Evolutionary conservation across 2,113 vertebrate species (phyloP).

Genomic region (Steatornis caripensis): DNA sequence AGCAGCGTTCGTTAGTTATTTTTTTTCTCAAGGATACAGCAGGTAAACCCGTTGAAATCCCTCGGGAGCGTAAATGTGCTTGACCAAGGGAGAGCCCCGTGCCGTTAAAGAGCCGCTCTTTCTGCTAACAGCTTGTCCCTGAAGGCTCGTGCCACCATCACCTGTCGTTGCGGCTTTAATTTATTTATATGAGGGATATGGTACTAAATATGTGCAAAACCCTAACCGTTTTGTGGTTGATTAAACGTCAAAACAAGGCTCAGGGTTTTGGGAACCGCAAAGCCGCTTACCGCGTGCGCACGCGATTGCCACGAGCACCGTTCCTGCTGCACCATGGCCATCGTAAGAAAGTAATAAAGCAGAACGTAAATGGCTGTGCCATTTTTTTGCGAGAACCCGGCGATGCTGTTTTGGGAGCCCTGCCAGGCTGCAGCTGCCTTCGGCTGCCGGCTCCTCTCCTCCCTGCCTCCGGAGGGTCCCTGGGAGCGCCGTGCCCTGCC

Average conservation of each 20-base stretch:
- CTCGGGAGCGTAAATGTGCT: not conserved
- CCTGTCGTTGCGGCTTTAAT: fast-evolving
- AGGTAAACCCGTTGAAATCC: not conserved
- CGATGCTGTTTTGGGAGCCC: not conserved
- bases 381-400: not conserved
- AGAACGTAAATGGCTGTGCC: not conserved
- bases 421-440: not conserved
- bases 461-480: not conserved
- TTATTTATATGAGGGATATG: fast-evolving
- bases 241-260: not conserved
- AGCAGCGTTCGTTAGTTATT: fast-evolving
- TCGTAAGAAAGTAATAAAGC: not conserved
- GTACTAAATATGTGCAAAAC: not conserved
- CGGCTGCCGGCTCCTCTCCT: not conserved
- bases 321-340: not conserved
- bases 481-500: fast-evolving
- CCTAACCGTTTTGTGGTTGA: not conserved
- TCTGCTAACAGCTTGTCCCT: not conserved
- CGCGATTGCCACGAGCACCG: not conserved
- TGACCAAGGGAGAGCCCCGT: not conserved
- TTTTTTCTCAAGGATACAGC: not conserved
- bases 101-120: not conserved
- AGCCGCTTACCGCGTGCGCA: not conserved
- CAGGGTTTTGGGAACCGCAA: not conserved
- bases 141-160: not conserved